Evolutionary conservation across 2,888 invertebrate genomes (phyloP).

Genomic region (Neoaliturus tenellus): DNA sequence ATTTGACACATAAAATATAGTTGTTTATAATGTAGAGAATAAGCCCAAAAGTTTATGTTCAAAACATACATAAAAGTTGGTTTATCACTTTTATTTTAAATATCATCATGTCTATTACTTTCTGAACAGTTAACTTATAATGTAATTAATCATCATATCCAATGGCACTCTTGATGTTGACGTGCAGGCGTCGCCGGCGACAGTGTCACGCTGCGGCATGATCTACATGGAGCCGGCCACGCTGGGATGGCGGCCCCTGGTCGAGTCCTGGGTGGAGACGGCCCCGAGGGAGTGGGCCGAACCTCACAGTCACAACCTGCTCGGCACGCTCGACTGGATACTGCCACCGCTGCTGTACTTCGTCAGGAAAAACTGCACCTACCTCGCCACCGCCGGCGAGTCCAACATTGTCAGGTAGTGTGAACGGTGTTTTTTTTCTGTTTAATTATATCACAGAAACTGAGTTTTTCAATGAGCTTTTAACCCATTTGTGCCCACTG

Average conservation of each 20-base stretch:
- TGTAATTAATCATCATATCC: too few species aligned
- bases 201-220: constrained; percentile 93
- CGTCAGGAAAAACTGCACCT: constrained; percentile 81
- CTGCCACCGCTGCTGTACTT: constrained; percentile 85
- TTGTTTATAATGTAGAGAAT: too few species aligned
- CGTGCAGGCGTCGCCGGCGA: constrained; percentile 85
- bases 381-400: constrained; percentile 81
- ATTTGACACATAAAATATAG: too few species aligned
- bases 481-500: too few species aligned
- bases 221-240: constrained; percentile 91
- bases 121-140: too few species aligned
- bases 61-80: too few species aligned
- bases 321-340: constrained; percentile 84
- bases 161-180: too few species aligned
- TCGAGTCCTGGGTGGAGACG: constrained; percentile 86
- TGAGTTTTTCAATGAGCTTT: too few species aligned
- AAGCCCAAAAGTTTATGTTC: too few species aligned
- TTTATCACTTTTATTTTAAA: too few species aligned
- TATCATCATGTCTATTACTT: too few species aligned
- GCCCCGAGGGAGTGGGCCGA: constrained; percentile 62
- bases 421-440: background rate
- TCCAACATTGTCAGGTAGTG: constrained; percentile 78
- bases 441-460: too few species aligned
- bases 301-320: constrained; percentile 70
- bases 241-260: constrained; percentile 89